Evolutionary conservation across 1,140 invertebrate genomes (phyloP).

Genomic region (Drosophila ogumai): DNA sequence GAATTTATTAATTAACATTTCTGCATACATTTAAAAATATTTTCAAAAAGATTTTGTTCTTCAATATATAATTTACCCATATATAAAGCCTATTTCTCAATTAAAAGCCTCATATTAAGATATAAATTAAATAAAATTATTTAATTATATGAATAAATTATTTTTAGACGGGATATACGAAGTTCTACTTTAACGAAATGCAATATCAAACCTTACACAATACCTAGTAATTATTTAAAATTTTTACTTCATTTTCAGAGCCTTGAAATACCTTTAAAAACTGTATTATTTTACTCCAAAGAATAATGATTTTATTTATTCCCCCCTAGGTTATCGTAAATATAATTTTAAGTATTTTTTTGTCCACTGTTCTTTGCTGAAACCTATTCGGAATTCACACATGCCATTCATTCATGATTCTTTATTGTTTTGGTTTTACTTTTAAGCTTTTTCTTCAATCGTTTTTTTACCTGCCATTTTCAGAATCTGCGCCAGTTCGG

Average conservation of each 20-base stretch:
- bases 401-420: conserved; percentile 36
- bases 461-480: conserved; percentile 35
- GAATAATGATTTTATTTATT: background rate
- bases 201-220: background rate
- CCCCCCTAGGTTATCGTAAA: too few relatives aligned
- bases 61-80: too few relatives aligned
- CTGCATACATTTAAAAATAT: background rate
- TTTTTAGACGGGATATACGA: background rate
- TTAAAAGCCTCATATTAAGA: too few relatives aligned
- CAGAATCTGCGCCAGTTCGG: conserved; percentile 12
- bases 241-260: too few relatives aligned
- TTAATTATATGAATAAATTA: too few relatives aligned
- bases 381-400: conserved; percentile 25
- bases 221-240: too few relatives aligned
- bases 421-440: conserved; percentile 29
- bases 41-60: background rate
- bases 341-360: background rate
- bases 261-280: background rate
- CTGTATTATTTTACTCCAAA: background rate
- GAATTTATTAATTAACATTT: too few relatives aligned
- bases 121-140: too few relatives aligned
- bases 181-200: background rate
- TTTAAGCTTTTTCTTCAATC: conserved; percentile 17
- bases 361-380: conserved; percentile 9
- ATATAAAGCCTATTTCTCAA: too few relatives aligned